Conservation (phyloP, 2,113 vertebrate species). For the Uropsilus gracilis region DNA sequence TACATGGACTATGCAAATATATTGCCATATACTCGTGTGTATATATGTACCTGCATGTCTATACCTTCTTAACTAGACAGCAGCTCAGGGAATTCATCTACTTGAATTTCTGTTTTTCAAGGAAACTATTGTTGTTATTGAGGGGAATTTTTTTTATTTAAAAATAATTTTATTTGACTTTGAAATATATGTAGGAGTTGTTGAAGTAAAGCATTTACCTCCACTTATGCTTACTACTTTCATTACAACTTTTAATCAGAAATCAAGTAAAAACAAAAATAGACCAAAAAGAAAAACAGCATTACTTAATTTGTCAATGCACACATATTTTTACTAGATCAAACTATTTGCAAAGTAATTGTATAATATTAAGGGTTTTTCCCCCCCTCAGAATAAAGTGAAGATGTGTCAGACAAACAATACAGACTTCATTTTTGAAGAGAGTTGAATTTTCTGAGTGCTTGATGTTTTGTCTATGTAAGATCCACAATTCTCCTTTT, state of each 20-base stretch:
- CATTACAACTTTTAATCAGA: constrained; percentile 6
- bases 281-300: background rate
- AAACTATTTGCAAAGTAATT: background rate
- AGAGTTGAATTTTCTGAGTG: constrained; percentile 46
- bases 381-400: constrained; percentile 28
- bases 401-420: constrained; percentile 19
- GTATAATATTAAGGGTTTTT: background rate
- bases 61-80: background rate
- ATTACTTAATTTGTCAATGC: background rate
- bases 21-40: background rate
- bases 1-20: background rate
- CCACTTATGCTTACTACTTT: background rate
- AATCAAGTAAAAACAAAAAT: background rate
- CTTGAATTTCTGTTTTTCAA: background rate
- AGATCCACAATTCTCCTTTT: background rate
- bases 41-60: background rate
- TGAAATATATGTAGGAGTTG: background rate
- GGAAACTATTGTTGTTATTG: background rate
- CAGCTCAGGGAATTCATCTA: background rate
- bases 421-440: constrained; percentile 16
- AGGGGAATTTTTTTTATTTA: background rate
- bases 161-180: background rate
- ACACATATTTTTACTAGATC: background rate
- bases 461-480: background rate
- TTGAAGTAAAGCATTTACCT: background rate